A percentile compares a stretch with the other conserved stretches of the same genome.
phyloP scores from a whole-genome alignment of 2,888 invertebrate species.

The Ceraclea dissimilis region DNA sequence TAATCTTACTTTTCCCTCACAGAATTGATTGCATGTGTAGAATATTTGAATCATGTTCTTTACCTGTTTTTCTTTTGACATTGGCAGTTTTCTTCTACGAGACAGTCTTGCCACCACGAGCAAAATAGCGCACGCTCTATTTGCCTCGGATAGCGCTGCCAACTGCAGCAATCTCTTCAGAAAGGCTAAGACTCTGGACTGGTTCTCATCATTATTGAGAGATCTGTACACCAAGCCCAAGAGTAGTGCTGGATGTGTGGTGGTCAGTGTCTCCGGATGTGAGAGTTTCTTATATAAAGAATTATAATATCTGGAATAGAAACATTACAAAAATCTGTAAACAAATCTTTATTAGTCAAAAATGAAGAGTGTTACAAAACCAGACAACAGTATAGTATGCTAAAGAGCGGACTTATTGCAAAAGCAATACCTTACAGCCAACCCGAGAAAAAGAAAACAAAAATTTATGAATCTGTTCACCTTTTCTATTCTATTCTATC shows the following conservation, averaged over 20 bases:
- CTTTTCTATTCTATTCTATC: too few relatives aligned
- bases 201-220: conserved; percentile 67
- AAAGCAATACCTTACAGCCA: too few relatives aligned
- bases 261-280: conserved; percentile 61
- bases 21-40: too few relatives aligned
- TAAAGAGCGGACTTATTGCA: too few relatives aligned
- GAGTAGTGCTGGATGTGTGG: conserved; percentile 68
- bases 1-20: too few relatives aligned
- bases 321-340: neutral
- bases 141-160: conserved; percentile 19
- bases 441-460: too few relatives aligned
- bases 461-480: too few relatives aligned
- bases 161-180: conserved; percentile 76
- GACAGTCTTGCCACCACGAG: conserved; percentile 20
- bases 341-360: too few relatives aligned
- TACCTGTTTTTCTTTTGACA: neutral
- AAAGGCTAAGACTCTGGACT: conserved; percentile 69
- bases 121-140: conserved; percentile 20
- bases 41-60: too few relatives aligned
- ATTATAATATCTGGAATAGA: conserved; percentile 63
- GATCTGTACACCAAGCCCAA: conserved; percentile 83
- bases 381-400: too few relatives aligned
- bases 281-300: conserved; percentile 83
- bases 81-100: conserved; percentile 12
- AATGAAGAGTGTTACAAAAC: too few relatives aligned